These are phyloP conservation scores for Pocillopora verrucosa DNA, from an alignment of 64 coral and sea anemone species.

Conservation along the genomic window DNA sequence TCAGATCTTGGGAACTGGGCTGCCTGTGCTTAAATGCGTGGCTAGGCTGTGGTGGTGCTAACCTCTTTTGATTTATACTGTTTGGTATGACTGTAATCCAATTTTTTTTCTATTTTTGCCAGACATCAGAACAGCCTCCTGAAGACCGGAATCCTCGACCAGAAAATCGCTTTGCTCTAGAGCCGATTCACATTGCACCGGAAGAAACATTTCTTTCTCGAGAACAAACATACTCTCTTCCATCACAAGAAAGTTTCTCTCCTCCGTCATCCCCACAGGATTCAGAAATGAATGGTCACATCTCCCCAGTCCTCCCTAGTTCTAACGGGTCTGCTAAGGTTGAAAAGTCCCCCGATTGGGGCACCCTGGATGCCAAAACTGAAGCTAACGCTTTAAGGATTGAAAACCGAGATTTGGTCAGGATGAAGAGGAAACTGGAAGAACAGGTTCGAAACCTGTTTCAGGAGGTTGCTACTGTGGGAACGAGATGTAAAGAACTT, in stretches of 20 bases:
- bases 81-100: not conserved
- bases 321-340: not conserved
- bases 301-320: not conserved
- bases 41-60: too few relatives aligned
- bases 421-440: slow-evolving; percentile 26
- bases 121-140: not conserved
- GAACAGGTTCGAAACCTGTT: slow-evolving; percentile 26
- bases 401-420: slow-evolving; percentile 16
- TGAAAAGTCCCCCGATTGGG: not conserved
- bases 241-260: slow-evolving; percentile 20
- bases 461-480: not conserved
- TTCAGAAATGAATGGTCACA: slow-evolving; percentile 14
- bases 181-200: not conserved
- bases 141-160: not conserved
- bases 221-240: not conserved
- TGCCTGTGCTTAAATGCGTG: too few relatives aligned
- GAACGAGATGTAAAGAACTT: slow-evolving; percentile 8
- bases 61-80: too few relatives aligned
- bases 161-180: not conserved
- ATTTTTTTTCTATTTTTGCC: not conserved
- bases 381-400: not conserved
- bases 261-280: not conserved
- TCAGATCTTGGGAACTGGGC: too few relatives aligned
- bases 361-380: slow-evolving; percentile 1
- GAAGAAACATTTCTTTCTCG: not conserved